These are phyloP conservation scores for Luffia ferchaultella DNA, from an alignment of 2,888 invertebrate genomes.

Conservation along the genomic window DNA sequence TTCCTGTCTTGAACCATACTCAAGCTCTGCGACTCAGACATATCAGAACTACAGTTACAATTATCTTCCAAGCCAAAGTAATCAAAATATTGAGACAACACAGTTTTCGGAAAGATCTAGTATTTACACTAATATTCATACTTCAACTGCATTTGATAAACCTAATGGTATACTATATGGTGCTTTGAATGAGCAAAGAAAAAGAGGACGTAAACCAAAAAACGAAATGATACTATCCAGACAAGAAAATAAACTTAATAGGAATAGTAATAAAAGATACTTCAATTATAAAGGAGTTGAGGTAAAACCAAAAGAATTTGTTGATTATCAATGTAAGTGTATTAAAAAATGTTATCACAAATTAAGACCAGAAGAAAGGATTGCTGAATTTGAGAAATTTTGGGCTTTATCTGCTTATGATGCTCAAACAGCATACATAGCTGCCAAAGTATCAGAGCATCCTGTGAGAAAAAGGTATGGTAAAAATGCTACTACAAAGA, in stretches of 20 bases:
- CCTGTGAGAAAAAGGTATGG: conserved; percentile 1
- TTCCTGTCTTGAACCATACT: neutral
- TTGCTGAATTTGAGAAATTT: neutral
- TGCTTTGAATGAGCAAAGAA: neutral
- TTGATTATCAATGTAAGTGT: conserved; percentile 1
- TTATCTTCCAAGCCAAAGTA: neutral
- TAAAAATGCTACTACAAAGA: neutral
- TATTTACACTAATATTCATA: neutral
- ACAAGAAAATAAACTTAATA: conserved; percentile 2
- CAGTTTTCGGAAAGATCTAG: neutral
- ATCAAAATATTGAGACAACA: neutral
- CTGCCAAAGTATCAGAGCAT: conserved; percentile 1
- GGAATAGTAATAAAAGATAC: conserved; percentile 1
- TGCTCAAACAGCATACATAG: conserved; percentile 1
- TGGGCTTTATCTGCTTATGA: conserved; percentile 1
- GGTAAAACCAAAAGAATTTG: neutral
- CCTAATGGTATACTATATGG: neutral
- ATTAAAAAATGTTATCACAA: neutral
- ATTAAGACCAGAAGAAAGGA: neutral
- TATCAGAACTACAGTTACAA: neutral
- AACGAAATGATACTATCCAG: neutral
- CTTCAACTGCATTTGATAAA: neutral
- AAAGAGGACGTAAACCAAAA: neutral
- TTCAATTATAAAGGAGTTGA: conserved; percentile 2
- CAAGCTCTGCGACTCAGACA: neutral